Evolutionary conservation across 2,888 invertebrate genomes (phyloP), one percentile per base, ranked within the genome.

Genomic region (Ennomos erosarius): DNA sequence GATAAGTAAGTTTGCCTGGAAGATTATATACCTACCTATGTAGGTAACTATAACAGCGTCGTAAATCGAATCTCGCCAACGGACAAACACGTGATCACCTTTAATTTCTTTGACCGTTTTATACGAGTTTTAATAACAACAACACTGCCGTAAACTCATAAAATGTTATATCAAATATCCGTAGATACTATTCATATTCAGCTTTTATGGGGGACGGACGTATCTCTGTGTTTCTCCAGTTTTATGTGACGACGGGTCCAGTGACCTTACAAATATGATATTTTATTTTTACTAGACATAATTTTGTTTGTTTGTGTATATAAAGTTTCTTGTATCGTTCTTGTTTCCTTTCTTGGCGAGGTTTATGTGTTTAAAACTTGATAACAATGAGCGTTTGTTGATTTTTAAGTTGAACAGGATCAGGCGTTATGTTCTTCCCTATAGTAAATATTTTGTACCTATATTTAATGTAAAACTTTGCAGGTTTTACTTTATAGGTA

Each of bases 191-290:
- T 87, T 85, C 84, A 84, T 85, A 85, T 86, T 81, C 73, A 66
- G 75, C 85, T 90, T 90, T 88, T 88, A 89, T 85, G 73, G 79
- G 73, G 82, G 78, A 75, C 80, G 79, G 81, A 79, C 84, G 76
- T 86, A 88, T 88, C 84, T 85, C 78, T 83, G 82, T 79, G 80
- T 85, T 81, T 84, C 78, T 79, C 69, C 75, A 76, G 76, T 82
- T 88, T 88, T 88, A 87, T 88, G 83, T 75, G 78, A 70, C 75
- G 68, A 67, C 74, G 73, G 71, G 78, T 71, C 78, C 81, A 76
- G 73, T 82, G 82, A 81, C 84, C 83, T 81, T 70, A 69, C 65
- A 75, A 78, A 79, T 78, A 50, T 69, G 66, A 26, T 26, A 26
- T 26, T 26, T 71, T 64, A 62, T 75, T 81, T 80, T 78, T 83